Evolutionary conservation across 2,888 invertebrate genomes (phyloP), one percentile per base, ranked within the genome.

Genomic region (Tortrix viridana): DNA sequence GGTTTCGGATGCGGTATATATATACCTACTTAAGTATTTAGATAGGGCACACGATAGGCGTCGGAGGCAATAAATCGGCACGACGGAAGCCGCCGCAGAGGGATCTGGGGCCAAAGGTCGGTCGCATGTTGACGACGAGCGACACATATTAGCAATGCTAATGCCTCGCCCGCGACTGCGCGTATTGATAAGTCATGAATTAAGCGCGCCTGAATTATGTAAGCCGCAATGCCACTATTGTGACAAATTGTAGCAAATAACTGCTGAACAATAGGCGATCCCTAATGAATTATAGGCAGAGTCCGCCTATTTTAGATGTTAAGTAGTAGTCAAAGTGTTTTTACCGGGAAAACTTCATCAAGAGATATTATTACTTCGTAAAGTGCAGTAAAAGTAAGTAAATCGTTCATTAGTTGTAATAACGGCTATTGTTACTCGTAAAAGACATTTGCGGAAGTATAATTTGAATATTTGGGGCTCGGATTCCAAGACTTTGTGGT

Each of bases 351-450:
- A 85, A 82, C 77, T 85, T 80, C 74, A 79, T 80, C 71, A 83
- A 83, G 77, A 76, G 72, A 81, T 81, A 83, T 86, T 86, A 85
- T 77, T 80, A 84, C 79, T 86, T 85, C 44, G 67, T 65, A 69
- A 85, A 86, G 81, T 81, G 82, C 84, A 84, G 80, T 86, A 82
- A 86, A 79, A 84, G 75, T 74, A 70, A 73, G 71, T 74, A 75
- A 79, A 82, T 74, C 73, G 71, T 71, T 80, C 82, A 82, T 86
- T 82, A 82, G 79, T 81, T 72, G 77, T 75, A 71, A 65, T 71
- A 70, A 70, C 66, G 32, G 58, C 58, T 58, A 48, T 63, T 57
- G 53, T 63, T 53, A 48, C 52, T 43, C 47, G 43, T 53, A 63
- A 57, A 63, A 63, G 53, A 63, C 53, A 63, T 63, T 58, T 53